These are phyloP conservation scores for Papilio xuthus DNA, from an alignment of 1,140 invertebrate genomes.

Conservation along the genomic window DNA sequence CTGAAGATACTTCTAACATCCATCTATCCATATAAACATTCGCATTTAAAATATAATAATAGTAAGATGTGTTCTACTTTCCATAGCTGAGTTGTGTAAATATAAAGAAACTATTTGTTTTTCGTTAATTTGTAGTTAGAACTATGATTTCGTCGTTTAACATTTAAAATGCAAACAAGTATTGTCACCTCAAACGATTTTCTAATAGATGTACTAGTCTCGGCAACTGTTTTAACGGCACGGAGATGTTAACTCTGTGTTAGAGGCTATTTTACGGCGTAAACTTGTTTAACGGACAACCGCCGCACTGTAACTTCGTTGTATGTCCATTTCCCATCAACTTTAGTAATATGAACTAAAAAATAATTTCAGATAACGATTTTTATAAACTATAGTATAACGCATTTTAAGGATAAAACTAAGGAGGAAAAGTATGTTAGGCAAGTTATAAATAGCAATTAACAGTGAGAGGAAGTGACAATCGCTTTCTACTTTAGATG, in stretches of 20 bases:
- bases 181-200: not conserved
- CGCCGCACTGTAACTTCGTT: slow-evolving; percentile 43
- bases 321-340: slow-evolving; percentile 27
- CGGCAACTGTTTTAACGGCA: slow-evolving; percentile 24
- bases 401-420: no score
- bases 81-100: not conserved
- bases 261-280: slow-evolving; percentile 40
- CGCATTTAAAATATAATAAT: no score
- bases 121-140: no score
- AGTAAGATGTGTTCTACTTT: no score
- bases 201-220: slow-evolving; percentile 4
- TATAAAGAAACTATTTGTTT: not conserved
- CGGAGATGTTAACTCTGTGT: slow-evolving; percentile 40
- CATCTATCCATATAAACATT: no score
- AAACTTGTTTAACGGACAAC: slow-evolving; percentile 43
- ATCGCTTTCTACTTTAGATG: no score
- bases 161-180: slow-evolving; percentile 10
- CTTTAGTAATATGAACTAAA: slow-evolving; percentile 30
- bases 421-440: no score
- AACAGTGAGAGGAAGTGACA: no score
- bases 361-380: not conserved
- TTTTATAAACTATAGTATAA: not conserved
- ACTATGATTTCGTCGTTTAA: not conserved
- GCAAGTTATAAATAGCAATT: no score
- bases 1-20: no score